Evolutionary conservation across 2,113 vertebrate species (phyloP).

Genomic region (Isurus oxyrinchus): DNA sequence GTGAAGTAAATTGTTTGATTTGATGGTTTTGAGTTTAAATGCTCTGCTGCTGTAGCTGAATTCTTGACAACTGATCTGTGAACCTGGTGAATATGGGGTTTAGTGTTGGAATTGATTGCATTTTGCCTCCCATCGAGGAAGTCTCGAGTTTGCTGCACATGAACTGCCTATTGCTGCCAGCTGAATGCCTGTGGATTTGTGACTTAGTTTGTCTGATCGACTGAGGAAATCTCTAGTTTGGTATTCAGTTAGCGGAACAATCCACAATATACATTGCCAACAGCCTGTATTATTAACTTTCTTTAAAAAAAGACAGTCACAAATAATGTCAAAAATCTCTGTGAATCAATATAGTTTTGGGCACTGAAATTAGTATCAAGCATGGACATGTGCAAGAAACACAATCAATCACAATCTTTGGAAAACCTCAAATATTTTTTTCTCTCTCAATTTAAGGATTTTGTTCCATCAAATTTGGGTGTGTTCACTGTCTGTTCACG

Average conservation of each 20-base stretch:
- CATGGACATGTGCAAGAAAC: not conserved
- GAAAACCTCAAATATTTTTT: not conserved
- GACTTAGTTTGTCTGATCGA: not conserved
- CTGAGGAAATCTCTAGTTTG: not conserved
- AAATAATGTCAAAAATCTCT: not conserved
- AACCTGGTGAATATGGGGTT: not conserved
- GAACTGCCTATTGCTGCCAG: not conserved
- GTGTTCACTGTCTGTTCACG: not conserved
- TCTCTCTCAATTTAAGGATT: not conserved
- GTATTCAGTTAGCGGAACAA: not conserved
- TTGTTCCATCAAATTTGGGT: not conserved
- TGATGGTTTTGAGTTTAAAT: not conserved
- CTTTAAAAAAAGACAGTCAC: not conserved
- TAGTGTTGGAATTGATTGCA: not conserved
- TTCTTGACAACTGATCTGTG: not conserved
- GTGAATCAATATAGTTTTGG: not conserved
- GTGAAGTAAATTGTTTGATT: not conserved
- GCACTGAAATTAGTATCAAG: not conserved
- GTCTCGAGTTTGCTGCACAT: no score
- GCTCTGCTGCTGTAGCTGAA: not conserved
- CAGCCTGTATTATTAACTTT: not conserved
- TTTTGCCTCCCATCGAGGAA: not conserved
- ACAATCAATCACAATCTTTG: not conserved
- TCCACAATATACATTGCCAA: not conserved
- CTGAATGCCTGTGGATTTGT: not conserved